Base-by-base conservation (phyloP, 2,113 vertebrate species). In the Calidris pugnax region DNA sequence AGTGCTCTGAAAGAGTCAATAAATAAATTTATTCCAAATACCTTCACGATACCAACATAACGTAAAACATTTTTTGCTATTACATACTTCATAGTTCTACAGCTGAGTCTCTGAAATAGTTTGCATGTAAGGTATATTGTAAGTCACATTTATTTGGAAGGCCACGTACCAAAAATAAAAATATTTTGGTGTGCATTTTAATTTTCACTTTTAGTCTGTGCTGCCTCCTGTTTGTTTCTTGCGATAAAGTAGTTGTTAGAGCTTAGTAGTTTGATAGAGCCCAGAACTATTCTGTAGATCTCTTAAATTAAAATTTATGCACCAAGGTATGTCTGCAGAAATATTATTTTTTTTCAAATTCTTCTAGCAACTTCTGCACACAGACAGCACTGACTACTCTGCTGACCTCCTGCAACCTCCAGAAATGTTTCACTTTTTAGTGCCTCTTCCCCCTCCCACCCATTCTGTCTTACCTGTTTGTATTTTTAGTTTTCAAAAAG, bases 381-480 rank as follows among this genome's bases (percentile, higher is more conserved):
- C 57, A 78, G 39, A 28, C 50, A 50, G 9, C 32, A 18, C 64
- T 68, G 64, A 77, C 53, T 72, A 3, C 55, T 56, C 22, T 77
- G 10, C 45, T 96, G 88, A 95, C 92, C 68, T 84, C 68, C 77
- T 72, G 80, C 43, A 41, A 95, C 73, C 92, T 95, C 77, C 80
- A 92, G 53, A 23, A 39, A 3, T 24, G 83, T 94, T 96, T 93
- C 64, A 37, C 41, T 82, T 67, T 72, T 50, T 80, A 73, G 53
- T 77, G 48, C n/a, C 51, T 93, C 90, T 95, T 96, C 48, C 30
- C 41, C 56, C 72, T 95, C 85, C 90, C 69, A 93, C 83, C 90
- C 48, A 0, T 86, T 89, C 62, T 84, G 24, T 47, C 45, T 76
- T 83, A 89, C 63, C 59, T 91, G 62, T 82, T 89, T 77, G 20